phyloP scores from a whole-genome alignment of 1,140 invertebrate species.

The Drosophila pectinifera region DNA sequence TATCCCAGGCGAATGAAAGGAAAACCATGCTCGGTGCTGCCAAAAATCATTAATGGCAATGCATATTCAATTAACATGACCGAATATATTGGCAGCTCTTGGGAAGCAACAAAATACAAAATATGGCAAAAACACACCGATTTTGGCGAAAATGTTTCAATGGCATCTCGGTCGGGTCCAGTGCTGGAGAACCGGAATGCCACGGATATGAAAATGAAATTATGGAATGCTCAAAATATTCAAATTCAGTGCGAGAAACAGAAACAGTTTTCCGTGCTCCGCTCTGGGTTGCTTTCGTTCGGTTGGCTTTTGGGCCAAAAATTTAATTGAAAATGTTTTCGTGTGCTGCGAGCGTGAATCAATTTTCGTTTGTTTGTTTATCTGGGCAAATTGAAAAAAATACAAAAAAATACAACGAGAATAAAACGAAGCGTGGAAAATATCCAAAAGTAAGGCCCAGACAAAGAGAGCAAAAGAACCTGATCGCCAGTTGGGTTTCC shows the following conservation, averaged over 20 bases:
- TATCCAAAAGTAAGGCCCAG: slow-evolving; percentile 29
- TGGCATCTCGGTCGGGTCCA: slow-evolving; percentile 38
- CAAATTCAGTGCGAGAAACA: slow-evolving; percentile 67
- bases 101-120: slow-evolving; percentile 38
- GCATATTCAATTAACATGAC: slow-evolving; percentile 78
- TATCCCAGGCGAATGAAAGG: slow-evolving; percentile 27
- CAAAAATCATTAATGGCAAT: slow-evolving; percentile 62
- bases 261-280: slow-evolving; percentile 28
- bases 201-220: slow-evolving; percentile 67
- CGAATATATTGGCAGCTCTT: slow-evolving; percentile 36
- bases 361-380: slow-evolving; percentile 78
- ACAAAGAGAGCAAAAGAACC: slow-evolving; percentile 41
- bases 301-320: slow-evolving; percentile 52
- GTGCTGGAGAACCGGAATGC: slow-evolving; percentile 53
- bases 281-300: slow-evolving; percentile 44
- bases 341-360: slow-evolving; percentile 77
- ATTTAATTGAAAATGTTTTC: slow-evolving; percentile 78
- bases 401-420: slow-evolving; percentile 26
- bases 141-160: slow-evolving; percentile 56
- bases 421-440: slow-evolving; percentile 30
- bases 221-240: slow-evolving; percentile 76
- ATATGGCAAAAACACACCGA: slow-evolving; percentile 36
- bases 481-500: slow-evolving; percentile 45
- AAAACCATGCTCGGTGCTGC: slow-evolving; percentile 44
- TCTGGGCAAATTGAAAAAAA: slow-evolving; percentile 65